phyloP scores from a whole-genome alignment of 92 coral and sea anemone genomes.

The Anthopleura xanthogrammica region DNA sequence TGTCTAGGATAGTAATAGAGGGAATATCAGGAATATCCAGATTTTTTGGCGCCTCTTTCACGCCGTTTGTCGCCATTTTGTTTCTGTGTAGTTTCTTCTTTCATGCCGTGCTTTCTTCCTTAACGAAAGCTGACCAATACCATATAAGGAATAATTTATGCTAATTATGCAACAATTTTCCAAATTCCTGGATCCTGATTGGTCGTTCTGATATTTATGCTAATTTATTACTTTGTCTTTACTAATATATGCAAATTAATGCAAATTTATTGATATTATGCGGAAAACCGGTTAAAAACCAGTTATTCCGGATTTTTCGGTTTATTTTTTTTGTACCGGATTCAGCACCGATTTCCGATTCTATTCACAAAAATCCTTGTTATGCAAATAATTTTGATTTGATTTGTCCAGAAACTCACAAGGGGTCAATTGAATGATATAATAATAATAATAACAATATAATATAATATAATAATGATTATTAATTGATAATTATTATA shows the following conservation, averaged over 20 bases:
- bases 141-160: slow-evolving; percentile 69
- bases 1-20: slow-evolving; percentile 55
- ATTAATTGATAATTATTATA: too few species aligned
- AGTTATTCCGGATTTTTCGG: neutral
- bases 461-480: too few species aligned
- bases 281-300: neutral
- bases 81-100: neutral
- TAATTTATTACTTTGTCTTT: neutral
- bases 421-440: too few species aligned
- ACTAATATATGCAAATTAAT: slow-evolving; percentile 41
- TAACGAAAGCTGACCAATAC: neutral
- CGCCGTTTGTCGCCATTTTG: slow-evolving; percentile 58
- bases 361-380: too few species aligned
- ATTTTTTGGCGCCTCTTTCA: neutral
- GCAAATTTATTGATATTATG: slow-evolving; percentile 25
- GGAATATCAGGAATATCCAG: slow-evolving; percentile 3
- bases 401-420: too few species aligned
- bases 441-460: too few species aligned
- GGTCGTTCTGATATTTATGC: slow-evolving; percentile 13
- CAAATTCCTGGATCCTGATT: slow-evolving; percentile 5
- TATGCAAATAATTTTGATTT: too few species aligned
- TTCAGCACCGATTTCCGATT: neutral
- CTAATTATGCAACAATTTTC: slow-evolving; percentile 1
- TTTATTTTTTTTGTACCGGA: neutral
- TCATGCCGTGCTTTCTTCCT: neutral